Conservation (phyloP, 2,113 vertebrate genomes). For the Megalops atlanticus region DNA sequence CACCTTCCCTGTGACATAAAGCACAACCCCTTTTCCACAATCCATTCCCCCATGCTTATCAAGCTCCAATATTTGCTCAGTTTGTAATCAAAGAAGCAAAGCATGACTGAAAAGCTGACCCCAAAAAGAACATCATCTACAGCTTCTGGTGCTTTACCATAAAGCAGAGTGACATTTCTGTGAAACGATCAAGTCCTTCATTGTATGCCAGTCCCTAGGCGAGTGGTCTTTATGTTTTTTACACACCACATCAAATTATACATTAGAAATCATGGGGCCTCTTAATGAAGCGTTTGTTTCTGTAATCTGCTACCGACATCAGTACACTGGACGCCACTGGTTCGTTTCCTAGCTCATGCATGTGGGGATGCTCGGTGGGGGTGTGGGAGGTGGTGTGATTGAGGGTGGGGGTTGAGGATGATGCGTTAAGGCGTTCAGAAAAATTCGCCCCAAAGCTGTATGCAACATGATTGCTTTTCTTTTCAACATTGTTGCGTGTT, state of each 20-base stretch:
- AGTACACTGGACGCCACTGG: neutral
- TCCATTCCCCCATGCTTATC: constrained; percentile 63
- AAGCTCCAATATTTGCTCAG: constrained; percentile 54
- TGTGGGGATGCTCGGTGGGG: constrained; percentile 21
- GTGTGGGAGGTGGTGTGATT: neutral
- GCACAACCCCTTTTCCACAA: constrained; percentile 27
- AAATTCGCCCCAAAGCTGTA: neutral
- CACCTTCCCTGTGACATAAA: neutral
- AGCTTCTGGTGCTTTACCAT: constrained; percentile 3
- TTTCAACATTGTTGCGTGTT: neutral
- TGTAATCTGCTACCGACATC: constrained; percentile 17
- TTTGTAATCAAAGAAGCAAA: constrained; percentile 19
- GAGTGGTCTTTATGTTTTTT: constrained; percentile 10
- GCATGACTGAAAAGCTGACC: constrained; percentile 36
- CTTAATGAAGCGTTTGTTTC: constrained; percentile 20
- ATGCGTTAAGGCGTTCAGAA: no score
- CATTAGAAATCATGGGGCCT: constrained; percentile 52
- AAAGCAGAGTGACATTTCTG: neutral
- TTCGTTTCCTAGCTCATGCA: constrained; percentile 44
- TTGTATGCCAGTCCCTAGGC: constrained; percentile 27
- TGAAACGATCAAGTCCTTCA: constrained; percentile 30
- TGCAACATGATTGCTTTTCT: neutral
- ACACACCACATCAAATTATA: constrained; percentile 28
- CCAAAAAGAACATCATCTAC: constrained; percentile 5
- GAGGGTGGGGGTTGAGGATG: no score